These are phyloP conservation scores for Xylota sylvarum DNA, from an alignment of 2,888 invertebrate genomes.

Conservation along the genomic window DNA sequence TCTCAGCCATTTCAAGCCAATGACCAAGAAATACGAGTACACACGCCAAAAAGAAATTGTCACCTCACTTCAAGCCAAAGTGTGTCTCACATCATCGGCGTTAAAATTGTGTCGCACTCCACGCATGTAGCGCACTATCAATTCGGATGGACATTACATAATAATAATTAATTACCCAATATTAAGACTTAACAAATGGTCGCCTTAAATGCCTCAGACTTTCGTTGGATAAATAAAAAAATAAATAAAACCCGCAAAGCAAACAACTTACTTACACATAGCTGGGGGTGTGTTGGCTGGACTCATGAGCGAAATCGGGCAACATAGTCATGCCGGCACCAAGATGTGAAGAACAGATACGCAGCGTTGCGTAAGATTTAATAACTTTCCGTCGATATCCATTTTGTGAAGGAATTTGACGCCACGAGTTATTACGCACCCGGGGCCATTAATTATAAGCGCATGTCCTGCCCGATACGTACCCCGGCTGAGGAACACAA, in stretches of 20 bases:
- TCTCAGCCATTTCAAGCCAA: neutral
- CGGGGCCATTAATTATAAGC: constrained; percentile 45
- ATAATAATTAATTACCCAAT: constrained; percentile 65
- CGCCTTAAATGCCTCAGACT: constrained; percentile 28
- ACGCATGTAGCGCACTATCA: constrained; percentile 15
- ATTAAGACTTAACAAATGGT: constrained; percentile 57
- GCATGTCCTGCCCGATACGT: neutral
- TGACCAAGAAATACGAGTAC: neutral
- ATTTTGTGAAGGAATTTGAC: constrained; percentile 46
- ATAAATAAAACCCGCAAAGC: neutral
- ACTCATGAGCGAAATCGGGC: neutral
- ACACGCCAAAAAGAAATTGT: neutral
- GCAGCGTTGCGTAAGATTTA: constrained; percentile 47
- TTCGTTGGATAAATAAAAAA: neutral
- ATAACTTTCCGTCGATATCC: constrained; percentile 45
- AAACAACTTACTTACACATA: neutral
- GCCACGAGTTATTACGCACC: constrained; percentile 32
- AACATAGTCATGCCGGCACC: constrained; percentile 19
- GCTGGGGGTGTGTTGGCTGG: constrained; percentile 34
- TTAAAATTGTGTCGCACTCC: constrained; percentile 22
- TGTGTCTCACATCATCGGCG: neutral
- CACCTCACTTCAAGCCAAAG: neutral
- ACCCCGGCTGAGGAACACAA: neutral
- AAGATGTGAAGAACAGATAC: constrained; percentile 54
- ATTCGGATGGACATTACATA: constrained; percentile 48